These are phyloP conservation scores for Medauroidea extradentata DNA, from an alignment of 1,140 invertebrate species.

Conservation along the genomic window DNA sequence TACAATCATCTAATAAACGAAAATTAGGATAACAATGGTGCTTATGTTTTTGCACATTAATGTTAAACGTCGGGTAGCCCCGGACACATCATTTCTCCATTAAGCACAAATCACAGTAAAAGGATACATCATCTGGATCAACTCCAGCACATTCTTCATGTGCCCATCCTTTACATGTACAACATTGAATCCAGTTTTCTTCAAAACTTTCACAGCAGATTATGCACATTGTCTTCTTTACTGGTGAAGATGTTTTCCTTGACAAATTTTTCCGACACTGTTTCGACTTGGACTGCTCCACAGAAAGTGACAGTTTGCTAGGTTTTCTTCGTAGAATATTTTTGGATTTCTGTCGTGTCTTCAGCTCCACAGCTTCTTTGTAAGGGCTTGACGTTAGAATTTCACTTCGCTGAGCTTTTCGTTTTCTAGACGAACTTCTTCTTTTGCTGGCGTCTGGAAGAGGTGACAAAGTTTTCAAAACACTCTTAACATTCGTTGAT, in stretches of 20 bases:
- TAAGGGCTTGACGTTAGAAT: conserved; percentile 13
- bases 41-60: too few species aligned
- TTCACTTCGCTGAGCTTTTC: conserved; percentile 8
- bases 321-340: not conserved
- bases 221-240: not conserved
- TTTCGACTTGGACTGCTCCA: not conserved
- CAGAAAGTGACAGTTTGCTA: not conserved
- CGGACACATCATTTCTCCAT: too few species aligned
- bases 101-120: too few species aligned
- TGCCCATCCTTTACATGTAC: not conserved
- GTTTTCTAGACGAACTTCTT: not conserved
- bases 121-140: too few species aligned
- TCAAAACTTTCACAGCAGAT: not conserved
- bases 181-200: not conserved
- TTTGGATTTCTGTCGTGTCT: conserved; percentile 5
- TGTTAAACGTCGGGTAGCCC: too few species aligned
- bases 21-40: too few species aligned
- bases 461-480: not conserved
- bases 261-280: not conserved
- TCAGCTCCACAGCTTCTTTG: conserved; percentile 5
- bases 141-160: conserved; percentile 1
- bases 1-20: too few species aligned
- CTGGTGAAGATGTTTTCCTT: not conserved
- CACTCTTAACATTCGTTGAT: not conserved
- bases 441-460: not conserved